These are phyloP conservation scores for Mimas tiliae DNA, from an alignment of 2,888 invertebrate genomes.

Conservation along the genomic window DNA sequence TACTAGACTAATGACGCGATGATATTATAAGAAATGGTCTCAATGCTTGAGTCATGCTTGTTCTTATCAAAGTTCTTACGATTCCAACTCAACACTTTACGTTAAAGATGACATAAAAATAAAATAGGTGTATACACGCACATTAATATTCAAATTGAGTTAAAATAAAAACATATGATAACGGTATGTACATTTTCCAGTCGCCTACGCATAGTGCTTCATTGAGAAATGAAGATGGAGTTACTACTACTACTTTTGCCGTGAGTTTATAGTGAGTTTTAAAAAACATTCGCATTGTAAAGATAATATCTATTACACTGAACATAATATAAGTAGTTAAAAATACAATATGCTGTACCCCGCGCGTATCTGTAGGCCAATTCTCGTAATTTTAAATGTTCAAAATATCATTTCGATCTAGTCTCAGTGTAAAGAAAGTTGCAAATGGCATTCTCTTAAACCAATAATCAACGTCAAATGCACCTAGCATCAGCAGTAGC, in stretches of 20 bases:
- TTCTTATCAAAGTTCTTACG: not conserved
- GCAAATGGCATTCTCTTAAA: too few species aligned
- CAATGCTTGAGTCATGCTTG: too few species aligned
- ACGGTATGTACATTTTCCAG: conserved; percentile 34
- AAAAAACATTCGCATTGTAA: not conserved
- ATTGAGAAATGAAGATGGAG: conserved; percentile 43
- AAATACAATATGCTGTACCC: too few species aligned
- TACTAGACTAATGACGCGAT: too few species aligned
- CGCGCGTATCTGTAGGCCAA: too few species aligned
- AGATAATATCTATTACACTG: too few species aligned
- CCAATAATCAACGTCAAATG: too few species aligned
- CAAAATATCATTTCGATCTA: too few species aligned
- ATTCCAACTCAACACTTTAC: not conserved
- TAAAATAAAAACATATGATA: conserved; percentile 39
- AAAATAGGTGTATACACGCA: conserved; percentile 1
- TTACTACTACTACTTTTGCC: not conserved
- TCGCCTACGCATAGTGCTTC: conserved; percentile 43
- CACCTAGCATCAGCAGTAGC: too few species aligned
- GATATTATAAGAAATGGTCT: not conserved
- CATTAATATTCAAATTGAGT: conserved; percentile 23
- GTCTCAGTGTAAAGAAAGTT: too few species aligned
- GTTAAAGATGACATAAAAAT: conserved; percentile 1
- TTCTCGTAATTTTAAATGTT: too few species aligned
- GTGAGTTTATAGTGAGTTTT: conserved; percentile 9
- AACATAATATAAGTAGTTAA: too few species aligned